Evolutionary conservation across 2,888 invertebrate species (phyloP), one percentile per base, ranked within the genome.

Genomic region (Heliconius cydno): DNA sequence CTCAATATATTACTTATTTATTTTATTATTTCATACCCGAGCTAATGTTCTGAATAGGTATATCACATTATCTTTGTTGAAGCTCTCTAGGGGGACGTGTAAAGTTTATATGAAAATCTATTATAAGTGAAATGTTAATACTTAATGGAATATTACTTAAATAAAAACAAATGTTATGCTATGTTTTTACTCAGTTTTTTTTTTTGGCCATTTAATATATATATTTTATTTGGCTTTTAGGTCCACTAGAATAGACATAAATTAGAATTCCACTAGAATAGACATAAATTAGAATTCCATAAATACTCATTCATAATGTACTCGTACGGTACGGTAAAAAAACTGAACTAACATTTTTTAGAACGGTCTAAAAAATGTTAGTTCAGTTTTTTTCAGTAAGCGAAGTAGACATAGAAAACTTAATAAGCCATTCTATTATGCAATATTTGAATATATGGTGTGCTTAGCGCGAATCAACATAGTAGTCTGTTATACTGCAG

Each of bases 91-190:
- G n/a, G 38, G 38, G 38, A 68, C 5, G 67, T 34, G 34, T 67
- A 67, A 38, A 68, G 67, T 68, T 68, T 68, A 38, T 38, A 68
- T 68, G 38, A 68, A 68, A 68, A 68, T 68, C 67, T 68, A 68
- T 68, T 68, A 68, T 68, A 22, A 66, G 7, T 66, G 66, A 66
- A 66, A 66, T 66, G 66, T 30, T 66, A 13, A 65, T 38, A 38
- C 22, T n/a, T 67, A 67, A 67, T 67, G 22, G 30, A 67, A 4
- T 67, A 67, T 67, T 67, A 67, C 67, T 67, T 67, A 2, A 34
- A 19, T 10, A 19, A 67, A 66, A 9, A 67, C 67, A 30, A 67
- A n/a, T 34, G 22, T 22, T 34, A 19, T 67, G 22, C 4, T 34
- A 0, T 67, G 67, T 15, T 22, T 34, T 67, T 34, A 19, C 28